Evolutionary conservation across 2,797 vertebrate species (phyloP).

Genomic region (Molothrus ater): DNA sequence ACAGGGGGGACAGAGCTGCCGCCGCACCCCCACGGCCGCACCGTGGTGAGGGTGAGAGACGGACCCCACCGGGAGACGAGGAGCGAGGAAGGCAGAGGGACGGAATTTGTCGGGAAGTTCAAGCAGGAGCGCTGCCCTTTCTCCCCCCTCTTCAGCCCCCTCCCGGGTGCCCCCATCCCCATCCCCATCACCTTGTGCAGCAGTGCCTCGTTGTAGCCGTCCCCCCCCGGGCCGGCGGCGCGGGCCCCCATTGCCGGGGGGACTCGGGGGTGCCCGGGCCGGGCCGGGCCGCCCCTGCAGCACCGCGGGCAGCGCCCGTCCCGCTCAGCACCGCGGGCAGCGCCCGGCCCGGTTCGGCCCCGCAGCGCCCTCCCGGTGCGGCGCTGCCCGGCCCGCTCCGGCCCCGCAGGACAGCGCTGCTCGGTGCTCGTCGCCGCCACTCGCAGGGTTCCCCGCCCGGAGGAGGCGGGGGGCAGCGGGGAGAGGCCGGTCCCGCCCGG

Average conservation of each 20-base stretch:
- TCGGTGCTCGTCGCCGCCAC: neutral
- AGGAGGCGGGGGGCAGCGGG: neutral
- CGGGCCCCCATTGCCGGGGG: neutral
- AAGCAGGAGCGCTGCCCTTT: neutral
- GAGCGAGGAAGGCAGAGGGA: neutral
- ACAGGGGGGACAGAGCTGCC: neutral
- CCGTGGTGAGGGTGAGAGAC: too few relatives aligned
- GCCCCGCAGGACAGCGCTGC: neutral
- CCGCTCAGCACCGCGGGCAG: neutral
- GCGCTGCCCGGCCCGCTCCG: neutral
- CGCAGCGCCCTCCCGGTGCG: too few relatives aligned
- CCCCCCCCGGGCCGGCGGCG: neutral
- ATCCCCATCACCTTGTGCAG: slow-evolving; percentile 47
- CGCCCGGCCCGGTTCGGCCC: neutral
- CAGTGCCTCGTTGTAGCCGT: slow-evolving; percentile 47
- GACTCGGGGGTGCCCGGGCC: neutral
- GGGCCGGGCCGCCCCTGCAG: neutral
- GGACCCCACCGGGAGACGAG: neutral
- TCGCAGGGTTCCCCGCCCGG: neutral
- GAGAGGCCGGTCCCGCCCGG: neutral
- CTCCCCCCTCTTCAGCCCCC: neutral
- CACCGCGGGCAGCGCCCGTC: neutral
- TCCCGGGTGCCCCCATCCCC: neutral
- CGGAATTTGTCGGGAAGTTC: neutral
- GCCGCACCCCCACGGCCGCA: fast-evolving